Evolutionary conservation across 2,113 vertebrate species (phyloP).

Genomic region (Pundamilia nyererei): DNA sequence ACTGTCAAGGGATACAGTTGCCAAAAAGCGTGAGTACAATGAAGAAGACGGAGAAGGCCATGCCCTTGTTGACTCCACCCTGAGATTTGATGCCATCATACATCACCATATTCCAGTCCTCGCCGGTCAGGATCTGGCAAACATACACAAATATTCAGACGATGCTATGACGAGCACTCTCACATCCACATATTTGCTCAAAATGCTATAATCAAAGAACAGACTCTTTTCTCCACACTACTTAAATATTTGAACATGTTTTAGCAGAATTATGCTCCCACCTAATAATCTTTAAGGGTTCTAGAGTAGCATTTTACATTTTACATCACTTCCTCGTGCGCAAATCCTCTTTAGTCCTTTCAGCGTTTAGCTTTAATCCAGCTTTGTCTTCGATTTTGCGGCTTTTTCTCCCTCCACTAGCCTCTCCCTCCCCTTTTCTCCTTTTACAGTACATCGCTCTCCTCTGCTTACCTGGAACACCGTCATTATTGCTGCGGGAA

Average conservation of each 20-base stretch:
- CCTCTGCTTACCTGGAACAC: constrained; percentile 86
- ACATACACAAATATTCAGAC: not conserved
- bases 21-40: constrained; percentile 95
- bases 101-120: constrained; percentile 96
- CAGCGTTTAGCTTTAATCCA: not conserved
- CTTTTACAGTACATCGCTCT: not conserved
- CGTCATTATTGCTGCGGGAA: constrained; percentile 99
- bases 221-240: not conserved
- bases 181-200: not conserved
- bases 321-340: not conserved
- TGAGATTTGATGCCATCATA: constrained; percentile 92
- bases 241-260: not conserved
- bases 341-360: constrained; percentile 8
- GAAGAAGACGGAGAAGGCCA: constrained; percentile 95
- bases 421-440: not conserved
- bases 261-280: not conserved
- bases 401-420: not conserved
- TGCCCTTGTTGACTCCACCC: constrained; percentile 90
- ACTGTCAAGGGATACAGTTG: constrained; percentile 85
- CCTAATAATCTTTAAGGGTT: not conserved
- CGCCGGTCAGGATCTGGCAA: constrained; percentile 82
- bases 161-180: not conserved
- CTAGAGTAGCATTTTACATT: not conserved
- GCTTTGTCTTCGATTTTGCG: not conserved
- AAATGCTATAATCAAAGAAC: not conserved